A percentile compares a stretch with the other conserved stretches of the same genome.
Evolutionary conservation across 2,888 invertebrate genomes (phyloP).

Genomic region (Chymomyza procnemis): DNA sequence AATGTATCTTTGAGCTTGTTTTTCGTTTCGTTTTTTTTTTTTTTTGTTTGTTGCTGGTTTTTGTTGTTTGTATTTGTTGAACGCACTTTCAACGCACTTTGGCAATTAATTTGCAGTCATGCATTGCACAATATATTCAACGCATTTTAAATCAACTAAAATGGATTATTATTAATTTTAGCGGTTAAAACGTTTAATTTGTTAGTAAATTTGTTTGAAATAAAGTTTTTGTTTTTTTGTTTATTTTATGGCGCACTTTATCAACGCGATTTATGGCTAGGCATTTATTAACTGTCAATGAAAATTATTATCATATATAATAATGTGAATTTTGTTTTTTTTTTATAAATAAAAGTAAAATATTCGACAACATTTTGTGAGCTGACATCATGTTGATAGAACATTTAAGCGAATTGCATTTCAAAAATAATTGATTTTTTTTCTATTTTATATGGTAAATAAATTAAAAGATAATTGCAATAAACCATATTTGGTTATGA

Average conservation of each 20-base stretch:
- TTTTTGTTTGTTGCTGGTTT: not conserved
- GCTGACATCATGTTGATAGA: not conserved
- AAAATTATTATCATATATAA: not conserved
- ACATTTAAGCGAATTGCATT: not conserved
- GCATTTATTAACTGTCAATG: conserved; percentile 54
- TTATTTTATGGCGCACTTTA: conserved; percentile 4
- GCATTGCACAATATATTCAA: conserved; percentile 27
- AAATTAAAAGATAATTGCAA: not conserved
- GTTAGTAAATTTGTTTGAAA: not conserved
- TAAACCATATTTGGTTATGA: no score
- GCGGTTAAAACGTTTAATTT: not conserved
- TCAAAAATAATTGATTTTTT: not conserved
- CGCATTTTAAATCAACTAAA: not conserved
- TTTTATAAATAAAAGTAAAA: not conserved
- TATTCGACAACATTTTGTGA: not conserved
- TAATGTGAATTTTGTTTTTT: not conserved
- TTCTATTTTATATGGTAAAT: not conserved
- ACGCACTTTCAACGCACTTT: conserved; percentile 3
- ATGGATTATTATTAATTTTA: not conserved
- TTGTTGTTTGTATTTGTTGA: conserved; percentile 2
- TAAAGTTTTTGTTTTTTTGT: not conserved
- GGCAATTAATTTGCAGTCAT: conserved; percentile 48
- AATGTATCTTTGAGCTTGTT: not conserved
- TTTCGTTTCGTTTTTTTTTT: not conserved
- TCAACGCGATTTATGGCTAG: conserved; percentile 27